Evolutionary conservation across 1,140 invertebrate species (phyloP), one percentile per base, ranked within the genome.

Genomic region (Psix sp.): DNA sequence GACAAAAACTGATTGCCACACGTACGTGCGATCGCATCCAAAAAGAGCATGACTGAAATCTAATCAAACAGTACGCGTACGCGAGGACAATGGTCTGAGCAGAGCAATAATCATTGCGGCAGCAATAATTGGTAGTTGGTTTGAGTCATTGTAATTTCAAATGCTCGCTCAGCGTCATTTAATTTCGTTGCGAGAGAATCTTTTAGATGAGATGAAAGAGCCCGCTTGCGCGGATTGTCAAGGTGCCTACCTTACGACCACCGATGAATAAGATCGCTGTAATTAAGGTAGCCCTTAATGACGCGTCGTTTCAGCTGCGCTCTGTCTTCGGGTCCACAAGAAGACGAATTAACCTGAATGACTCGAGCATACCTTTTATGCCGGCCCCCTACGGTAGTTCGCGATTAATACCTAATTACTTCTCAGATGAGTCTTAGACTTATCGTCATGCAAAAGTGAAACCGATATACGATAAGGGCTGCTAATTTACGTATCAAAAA

Each of bases 371-470:
- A 74, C 42, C 33, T 67, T 33, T 56, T 51, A 56, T 42, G 62
- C 71, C 66, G 77, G 71, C 77, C 80, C 81, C 77, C 81, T 79
- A 81, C 76, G 71, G 78, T 80, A 82, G 78, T 83, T 66, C 42
- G 26, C 76, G 79, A 83, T 85, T 85, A 84, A 81, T 83, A 77
- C 67, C 80, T 83, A 83, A 85, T 85, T 85, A 84, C 83, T 82
- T 79, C 49, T 48, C 43, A 62, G 70, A 82, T 82, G 79, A 83
- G 77, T 74, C 76, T 68, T 62, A 57, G 66, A 68, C 43, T 76
- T 77, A 56, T 36, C 43, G 43, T 35, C 51, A 20, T 49, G 52
- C n/a, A 1, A 72, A 75, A 70, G 56, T 77, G 80, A 83, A 79
- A 80, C 71, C 71, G 70, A 80, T 80, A 79, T 79, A 67, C 40